Conservation (phyloP, 2,797 vertebrate genomes). For the Pterois miles region DNA sequence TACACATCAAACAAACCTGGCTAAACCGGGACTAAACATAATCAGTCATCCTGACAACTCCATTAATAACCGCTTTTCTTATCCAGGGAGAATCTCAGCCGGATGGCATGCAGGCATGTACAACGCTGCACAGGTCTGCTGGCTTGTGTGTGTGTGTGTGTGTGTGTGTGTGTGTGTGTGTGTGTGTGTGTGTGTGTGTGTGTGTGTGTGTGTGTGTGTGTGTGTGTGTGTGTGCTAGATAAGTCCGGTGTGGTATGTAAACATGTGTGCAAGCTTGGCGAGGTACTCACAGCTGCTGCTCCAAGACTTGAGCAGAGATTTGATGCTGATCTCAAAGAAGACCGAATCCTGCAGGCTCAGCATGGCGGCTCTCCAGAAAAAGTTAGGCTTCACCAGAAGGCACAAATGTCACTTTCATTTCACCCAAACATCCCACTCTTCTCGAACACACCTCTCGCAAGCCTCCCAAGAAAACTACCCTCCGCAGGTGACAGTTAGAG, state of each 20-base stretch:
- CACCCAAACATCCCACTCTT: conserved; percentile 39
- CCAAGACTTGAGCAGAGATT: conserved; percentile 98
- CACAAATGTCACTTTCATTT: conserved; percentile 50
- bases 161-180: conserved; percentile 19
- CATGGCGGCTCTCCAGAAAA: conserved; percentile 81
- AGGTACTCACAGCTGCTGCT: conserved; percentile 93
- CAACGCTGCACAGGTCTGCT: conserved; percentile 30
- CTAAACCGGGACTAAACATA: conserved; percentile 56
- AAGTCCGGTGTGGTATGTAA: conserved; percentile 72
- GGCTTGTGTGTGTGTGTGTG: conserved; percentile 23
- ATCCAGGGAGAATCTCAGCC: conserved; percentile 26
- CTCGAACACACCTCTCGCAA: not conserved
- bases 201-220: too few species aligned
- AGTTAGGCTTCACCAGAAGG: conserved; percentile 61
- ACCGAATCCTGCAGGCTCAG: conserved; percentile 97
- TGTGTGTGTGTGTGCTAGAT: conserved; percentile 41
- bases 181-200: conserved; percentile 20
- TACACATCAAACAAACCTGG: conserved; percentile 45
- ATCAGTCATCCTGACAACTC: conserved; percentile 66
- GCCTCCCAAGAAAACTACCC: conserved; percentile 35
- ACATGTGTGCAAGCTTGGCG: conserved; percentile 51
- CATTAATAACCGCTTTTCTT: conserved; percentile 59
- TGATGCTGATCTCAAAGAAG: conserved; percentile 99
- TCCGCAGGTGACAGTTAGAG: conserved; percentile 60
- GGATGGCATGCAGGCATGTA: conserved; percentile 37